Conservation (phyloP, 2,113 vertebrate genomes). For the Macquaria ambigua region DNA sequence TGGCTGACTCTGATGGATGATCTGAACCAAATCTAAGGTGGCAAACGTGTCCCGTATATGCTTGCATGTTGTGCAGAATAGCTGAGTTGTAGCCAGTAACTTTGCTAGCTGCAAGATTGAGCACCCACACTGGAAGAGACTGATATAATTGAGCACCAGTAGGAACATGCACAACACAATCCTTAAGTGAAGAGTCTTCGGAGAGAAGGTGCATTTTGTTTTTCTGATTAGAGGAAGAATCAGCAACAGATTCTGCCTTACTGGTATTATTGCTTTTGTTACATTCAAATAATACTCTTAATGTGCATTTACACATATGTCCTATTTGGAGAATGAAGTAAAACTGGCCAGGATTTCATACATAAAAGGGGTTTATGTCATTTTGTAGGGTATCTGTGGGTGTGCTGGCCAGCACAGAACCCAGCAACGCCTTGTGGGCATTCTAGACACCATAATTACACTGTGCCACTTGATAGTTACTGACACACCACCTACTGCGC, state of each 20-base stretch:
- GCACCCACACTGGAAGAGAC: not conserved
- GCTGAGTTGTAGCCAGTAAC: not conserved
- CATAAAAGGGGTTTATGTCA: not conserved
- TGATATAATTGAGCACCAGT: constrained; percentile 19
- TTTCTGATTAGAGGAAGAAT: not conserved
- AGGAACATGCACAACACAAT: not conserved
- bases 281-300: not conserved
- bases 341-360: not conserved
- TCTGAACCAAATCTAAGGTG: constrained; percentile 9
- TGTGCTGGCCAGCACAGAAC: not conserved
- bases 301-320: not conserved
- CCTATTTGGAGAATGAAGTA: not conserved
- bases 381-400: not conserved
- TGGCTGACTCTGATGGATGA: constrained; percentile 1
- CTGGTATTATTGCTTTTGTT: not conserved
- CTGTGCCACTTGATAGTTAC: constrained; percentile 41
- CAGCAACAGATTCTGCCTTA: not conserved
- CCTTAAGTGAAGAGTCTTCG: constrained; percentile 3
- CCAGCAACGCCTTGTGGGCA: constrained; percentile 20
- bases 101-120: constrained; percentile 20
- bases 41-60: not conserved
- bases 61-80: not conserved
- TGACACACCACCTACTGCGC: constrained; percentile 30
- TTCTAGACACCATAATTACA: constrained; percentile 48
- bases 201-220: not conserved